phyloP scores from a whole-genome alignment of 2,797 vertebrate genomes.

The Darevskia mixta region DNA sequence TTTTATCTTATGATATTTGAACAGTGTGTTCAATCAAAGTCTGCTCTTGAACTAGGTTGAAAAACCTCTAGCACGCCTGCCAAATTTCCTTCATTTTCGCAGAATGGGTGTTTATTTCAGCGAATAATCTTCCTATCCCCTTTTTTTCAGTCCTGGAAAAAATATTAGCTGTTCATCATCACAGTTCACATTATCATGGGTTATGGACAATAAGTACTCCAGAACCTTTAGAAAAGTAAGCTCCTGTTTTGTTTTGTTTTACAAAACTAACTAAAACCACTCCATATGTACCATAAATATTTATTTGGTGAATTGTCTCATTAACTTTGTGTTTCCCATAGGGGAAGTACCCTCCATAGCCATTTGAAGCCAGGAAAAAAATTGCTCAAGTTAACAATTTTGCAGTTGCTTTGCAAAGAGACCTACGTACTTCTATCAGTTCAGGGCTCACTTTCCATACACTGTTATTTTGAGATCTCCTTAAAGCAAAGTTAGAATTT shows the following conservation, averaged over 20 bases:
- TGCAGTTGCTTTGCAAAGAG: neutral
- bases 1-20: conserved; percentile 29
- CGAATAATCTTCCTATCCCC: conserved; percentile 21
- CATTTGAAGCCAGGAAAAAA: neutral
- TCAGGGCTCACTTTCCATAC: neutral
- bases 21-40: conserved; percentile 35
- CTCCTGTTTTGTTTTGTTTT: neutral
- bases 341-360: neutral
- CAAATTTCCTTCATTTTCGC: conserved; percentile 46
- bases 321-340: neutral
- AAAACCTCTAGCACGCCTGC: conserved; percentile 27
- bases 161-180: conserved; percentile 15
- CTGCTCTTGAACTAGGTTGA: conserved; percentile 45
- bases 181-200: conserved; percentile 31
- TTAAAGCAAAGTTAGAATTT: neutral
- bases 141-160: conserved; percentile 3
- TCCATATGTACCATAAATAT: neutral
- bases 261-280: neutral
- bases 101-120: conserved; percentile 43
- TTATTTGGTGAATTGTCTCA: neutral
- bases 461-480: neutral
- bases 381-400: neutral
- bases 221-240: conserved; percentile 47
- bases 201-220: conserved; percentile 37
- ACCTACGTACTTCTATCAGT: neutral